Base-by-base conservation (phyloP, 2,797 vertebrate genomes). In the Trematomus bernacchii region DNA sequence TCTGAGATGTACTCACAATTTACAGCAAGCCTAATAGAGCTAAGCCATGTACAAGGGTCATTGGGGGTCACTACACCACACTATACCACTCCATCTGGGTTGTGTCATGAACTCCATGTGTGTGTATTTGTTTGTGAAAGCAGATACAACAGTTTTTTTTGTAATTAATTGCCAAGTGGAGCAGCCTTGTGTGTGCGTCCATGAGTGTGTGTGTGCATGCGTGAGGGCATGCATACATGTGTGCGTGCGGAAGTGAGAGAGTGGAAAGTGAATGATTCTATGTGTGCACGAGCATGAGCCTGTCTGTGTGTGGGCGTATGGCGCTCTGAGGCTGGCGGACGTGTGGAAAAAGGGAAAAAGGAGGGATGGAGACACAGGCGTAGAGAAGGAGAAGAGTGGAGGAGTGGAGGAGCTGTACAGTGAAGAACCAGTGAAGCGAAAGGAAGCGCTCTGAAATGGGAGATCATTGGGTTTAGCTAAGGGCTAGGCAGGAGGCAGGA, bases 381-480 rank as follows among this genome's bases (percentile, higher is more conserved):
- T 76, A 77, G 80, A 83, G 84, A 65, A 66, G 85, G 77, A 85
- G 82, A 81, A 73, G 82, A 77, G 83, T 73, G 78, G 82, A 83
- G 85, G 85, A 87, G 82, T 84, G 78, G 88, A 86, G 74, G 85
- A 90, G 87, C 72, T 83, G 90, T 92, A 93, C 91, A 93, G 92
- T 92, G 88, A 85, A 81, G 90, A 91, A 82, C 82, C 78, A 93
- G 86, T 92, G 86, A 85, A 93, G 93, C 87, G 92, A 92, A 95
- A 94, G 90, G 91, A 92, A 90, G 91, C 86, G 67, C 90, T 92
- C 92, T 89, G 91, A 94, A 94, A 93, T 87, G 88, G 90, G 92
- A 94, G 94, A 93, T 92, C 90, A 92, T 92, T 91, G 88, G 91
- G 83, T 86, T 92, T 93, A 87, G 91, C 92, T 93, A 73, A 88